Conservation (phyloP, 1,140 invertebrate genomes). For the Lanistes nyassanus region DNA sequence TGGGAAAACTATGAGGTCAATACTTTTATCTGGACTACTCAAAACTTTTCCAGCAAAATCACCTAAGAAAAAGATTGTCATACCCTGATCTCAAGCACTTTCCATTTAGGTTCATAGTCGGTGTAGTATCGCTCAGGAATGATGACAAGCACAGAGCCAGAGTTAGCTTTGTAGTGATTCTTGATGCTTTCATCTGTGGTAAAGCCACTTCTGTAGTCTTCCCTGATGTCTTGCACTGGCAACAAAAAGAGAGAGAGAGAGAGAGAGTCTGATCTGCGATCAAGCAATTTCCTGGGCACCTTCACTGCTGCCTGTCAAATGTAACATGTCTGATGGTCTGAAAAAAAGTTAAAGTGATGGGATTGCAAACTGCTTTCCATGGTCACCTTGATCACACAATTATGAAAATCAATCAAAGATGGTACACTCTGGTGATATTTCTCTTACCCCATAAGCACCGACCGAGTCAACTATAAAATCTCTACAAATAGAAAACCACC, state of each 20-base stretch:
- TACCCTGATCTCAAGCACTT: conserved; percentile 54
- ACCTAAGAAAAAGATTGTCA: neutral
- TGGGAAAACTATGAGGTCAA: neutral
- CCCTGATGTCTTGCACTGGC: conserved; percentile 66
- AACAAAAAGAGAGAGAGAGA: neutral
- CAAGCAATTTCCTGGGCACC: too few species aligned
- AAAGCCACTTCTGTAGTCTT: conserved; percentile 59
- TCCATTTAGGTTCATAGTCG: conserved; percentile 70
- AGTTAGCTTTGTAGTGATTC: conserved; percentile 66
- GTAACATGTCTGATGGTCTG: too few species aligned
- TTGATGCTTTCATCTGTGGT: conserved; percentile 45
- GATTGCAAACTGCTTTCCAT: too few species aligned
- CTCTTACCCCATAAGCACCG: too few species aligned
- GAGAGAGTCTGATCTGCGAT: neutral
- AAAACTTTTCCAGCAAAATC: neutral
- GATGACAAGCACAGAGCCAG: conserved; percentile 70
- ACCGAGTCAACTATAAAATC: too few species aligned
- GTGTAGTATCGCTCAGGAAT: conserved; percentile 71
- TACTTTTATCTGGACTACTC: neutral
- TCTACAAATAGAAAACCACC: too few species aligned
- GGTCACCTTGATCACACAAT: too few species aligned
- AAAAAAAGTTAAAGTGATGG: neutral
- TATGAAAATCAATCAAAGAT: too few species aligned
- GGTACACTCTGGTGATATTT: too few species aligned
- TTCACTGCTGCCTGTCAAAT: too few species aligned